These are phyloP conservation scores for Mastomys natalensis DNA, from an alignment of 2,113 vertebrate species.

Conservation along the genomic window DNA sequence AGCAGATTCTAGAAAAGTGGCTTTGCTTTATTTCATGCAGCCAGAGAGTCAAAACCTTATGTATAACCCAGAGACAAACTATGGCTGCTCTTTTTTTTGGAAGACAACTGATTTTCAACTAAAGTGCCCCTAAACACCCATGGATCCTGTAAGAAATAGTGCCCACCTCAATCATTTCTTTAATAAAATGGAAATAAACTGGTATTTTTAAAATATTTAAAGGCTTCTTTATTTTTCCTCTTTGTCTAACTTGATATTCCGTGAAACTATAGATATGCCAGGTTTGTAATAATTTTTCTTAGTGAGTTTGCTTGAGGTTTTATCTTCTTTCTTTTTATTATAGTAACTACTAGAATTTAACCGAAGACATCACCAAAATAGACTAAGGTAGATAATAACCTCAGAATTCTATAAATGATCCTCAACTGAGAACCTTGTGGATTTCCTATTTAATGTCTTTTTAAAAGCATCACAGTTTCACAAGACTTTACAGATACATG, in stretches of 20 bases:
- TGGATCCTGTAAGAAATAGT: slow-evolving; percentile 16
- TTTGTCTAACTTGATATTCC: slow-evolving; percentile 58
- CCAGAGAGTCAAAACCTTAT: slow-evolving; percentile 63
- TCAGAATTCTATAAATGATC: slow-evolving; percentile 79
- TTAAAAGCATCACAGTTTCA: slow-evolving; percentile 62
- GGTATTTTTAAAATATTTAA: slow-evolving; percentile 55
- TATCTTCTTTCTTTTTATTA: slow-evolving; percentile 70
- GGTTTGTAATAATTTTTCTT: slow-evolving; percentile 80
- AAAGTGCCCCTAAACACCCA: background rate
- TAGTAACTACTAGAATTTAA: slow-evolving; percentile 76
- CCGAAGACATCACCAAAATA: slow-evolving; percentile 73
- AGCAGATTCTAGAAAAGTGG: slow-evolving; percentile 83
- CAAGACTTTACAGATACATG: slow-evolving; percentile 74
- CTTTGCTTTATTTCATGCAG: slow-evolving; percentile 65
- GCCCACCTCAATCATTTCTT: background rate
- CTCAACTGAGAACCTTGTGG: background rate
- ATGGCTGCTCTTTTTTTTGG: slow-evolving; percentile 5
- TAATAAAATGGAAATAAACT: slow-evolving; percentile 42
- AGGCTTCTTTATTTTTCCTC: slow-evolving; percentile 34
- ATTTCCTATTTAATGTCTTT: slow-evolving; percentile 54
- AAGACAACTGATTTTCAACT: slow-evolving; percentile 58
- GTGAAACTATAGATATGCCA: slow-evolving; percentile 67
- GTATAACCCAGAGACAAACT: slow-evolving; percentile 60
- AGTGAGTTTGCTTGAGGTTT: slow-evolving; percentile 84
- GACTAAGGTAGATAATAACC: slow-evolving; percentile 72